Base-by-base conservation (phyloP, 2,888 invertebrate species). In the Chymomyza procnemis region DNA sequence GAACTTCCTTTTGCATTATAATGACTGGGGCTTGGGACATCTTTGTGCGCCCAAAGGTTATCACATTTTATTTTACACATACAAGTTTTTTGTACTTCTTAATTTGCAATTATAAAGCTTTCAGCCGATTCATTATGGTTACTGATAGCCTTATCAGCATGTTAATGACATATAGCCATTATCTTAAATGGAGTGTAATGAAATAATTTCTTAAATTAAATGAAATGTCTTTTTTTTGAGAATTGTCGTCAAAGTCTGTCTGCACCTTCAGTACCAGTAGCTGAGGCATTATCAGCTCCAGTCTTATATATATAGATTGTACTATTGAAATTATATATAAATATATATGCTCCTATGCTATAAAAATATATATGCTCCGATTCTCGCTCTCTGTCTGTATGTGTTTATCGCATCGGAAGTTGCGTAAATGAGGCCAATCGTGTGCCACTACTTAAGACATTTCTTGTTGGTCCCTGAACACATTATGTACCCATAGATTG, bases 331-430 rank as follows among this genome's bases (percentile, higher is more conserved):
- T n/a, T n/a, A n/a, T 26, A 26, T 26, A 26, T 26, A 12, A 3
- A 12, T 41, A 41, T 12, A 34, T 12, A 41, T 9, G 9, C 59
- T 26, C 22, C 4, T 50, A 50, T 50, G 19, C n/a, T 50, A 62
- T 41, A 22, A n/a, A 47, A n/a, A 60, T 21, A 21, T 16, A 61
- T 9, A 48, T 21, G 6, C 46, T 41, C 18, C 41, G 46, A 41
- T 50, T 50, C 26, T 73, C 65, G 6, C 46, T 41, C 18, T 19
- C 21, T 12, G 16, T 50, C 26, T 73, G 62, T 26, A 26, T 55
- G 55, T 59, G 55, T 74, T 80, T 85, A 88, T 88, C 87, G 81
- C 85, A 85, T 86, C 86, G 87, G 87, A 88, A 88, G 85, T 87
- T 78, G 83, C 75, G 79, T 79, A 79, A 87, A 80, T 79, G 78